Base-by-base conservation (phyloP, 2,888 invertebrate genomes). In the Drosophila atripex region DNA sequence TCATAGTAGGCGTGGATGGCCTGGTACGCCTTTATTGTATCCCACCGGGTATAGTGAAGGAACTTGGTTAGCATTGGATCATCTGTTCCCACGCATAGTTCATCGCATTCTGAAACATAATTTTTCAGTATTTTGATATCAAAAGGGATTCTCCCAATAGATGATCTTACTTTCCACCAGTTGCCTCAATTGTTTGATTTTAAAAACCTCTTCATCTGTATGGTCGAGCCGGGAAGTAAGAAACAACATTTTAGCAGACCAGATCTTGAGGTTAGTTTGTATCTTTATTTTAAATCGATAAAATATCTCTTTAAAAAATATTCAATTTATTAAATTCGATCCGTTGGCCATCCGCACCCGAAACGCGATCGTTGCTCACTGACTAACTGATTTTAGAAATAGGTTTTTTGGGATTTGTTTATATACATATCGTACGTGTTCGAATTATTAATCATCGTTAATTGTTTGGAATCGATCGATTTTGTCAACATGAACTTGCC, bases 1-100 rank as follows among this genome's bases (percentile, higher is more conserved):
- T 90, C 88, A 45, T 90, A 91, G 59, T 90, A 90, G 16, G 76
- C 77, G 14, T 82, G 78, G 45, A 90, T 82, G 1, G 80, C 78
- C 9, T 82, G 80, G 54, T 71, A 89, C 18, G 90, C 90, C 28
- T 71, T 74, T 2, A 75, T 64, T 1, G 90, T 87, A 46, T 90
- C 78, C 90, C 90, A 90, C n/a, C 74, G 73, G 12, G 78, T 55
- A 51, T 71, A 80, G 52, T 78, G 52, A 3, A 90, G 73, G 43
- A 90, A 90, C 60, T 90, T 90, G 5, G 90, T 85, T 21, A 90
- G 71, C 11, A 90, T 68, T 18, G 77, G 70, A 32, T 90, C 88
- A 55, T 90, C 90, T 0, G 82, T 86, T 9, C 90, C 90, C 14
- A 90, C 77, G 9, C 71, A 59, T 4, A 90, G 65, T 30, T 85